Conservation (phyloP, 2,797 vertebrate species). For the Xiphorhynchus erythropygius region DNA sequence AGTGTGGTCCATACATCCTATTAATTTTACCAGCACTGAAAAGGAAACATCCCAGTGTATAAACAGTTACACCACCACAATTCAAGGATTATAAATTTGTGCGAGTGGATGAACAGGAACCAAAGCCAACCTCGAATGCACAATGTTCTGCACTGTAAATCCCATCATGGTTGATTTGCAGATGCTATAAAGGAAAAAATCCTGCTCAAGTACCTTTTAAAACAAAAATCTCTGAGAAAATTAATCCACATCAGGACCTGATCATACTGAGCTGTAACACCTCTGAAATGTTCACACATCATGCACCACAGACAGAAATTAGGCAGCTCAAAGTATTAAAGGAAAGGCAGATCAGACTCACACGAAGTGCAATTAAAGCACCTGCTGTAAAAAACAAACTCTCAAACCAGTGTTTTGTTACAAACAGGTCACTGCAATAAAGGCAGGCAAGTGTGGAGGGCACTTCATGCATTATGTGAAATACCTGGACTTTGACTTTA, state of each 20-base stretch:
- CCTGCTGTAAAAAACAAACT: not conserved
- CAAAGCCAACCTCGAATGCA: constrained; percentile 7
- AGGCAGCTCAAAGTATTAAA: constrained; percentile 31
- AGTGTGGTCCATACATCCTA: not conserved
- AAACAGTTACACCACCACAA: not conserved
- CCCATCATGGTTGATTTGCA: not conserved
- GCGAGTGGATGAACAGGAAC: not conserved
- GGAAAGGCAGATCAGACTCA: constrained; percentile 6
- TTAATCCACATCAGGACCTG: not conserved
- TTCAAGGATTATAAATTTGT: not conserved
- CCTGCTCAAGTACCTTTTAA: not conserved
- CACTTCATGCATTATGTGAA: constrained; percentile 74
- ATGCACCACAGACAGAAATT: constrained; percentile 59
- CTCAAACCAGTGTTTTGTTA: not conserved
- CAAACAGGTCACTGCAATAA: constrained; percentile 54
- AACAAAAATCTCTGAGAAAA: not conserved
- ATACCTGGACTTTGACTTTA: constrained; percentile 92
- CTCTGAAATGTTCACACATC: constrained; percentile 3
- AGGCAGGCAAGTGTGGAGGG: constrained; percentile 63
- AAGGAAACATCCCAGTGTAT: not conserved
- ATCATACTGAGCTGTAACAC: not conserved
- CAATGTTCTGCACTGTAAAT: not conserved
- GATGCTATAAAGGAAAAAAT: not conserved
- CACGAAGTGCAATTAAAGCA: not conserved
- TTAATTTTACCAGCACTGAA: not conserved